phyloP scores from a whole-genome alignment of 2,888 invertebrate species.

The Fragum sueziense region DNA sequence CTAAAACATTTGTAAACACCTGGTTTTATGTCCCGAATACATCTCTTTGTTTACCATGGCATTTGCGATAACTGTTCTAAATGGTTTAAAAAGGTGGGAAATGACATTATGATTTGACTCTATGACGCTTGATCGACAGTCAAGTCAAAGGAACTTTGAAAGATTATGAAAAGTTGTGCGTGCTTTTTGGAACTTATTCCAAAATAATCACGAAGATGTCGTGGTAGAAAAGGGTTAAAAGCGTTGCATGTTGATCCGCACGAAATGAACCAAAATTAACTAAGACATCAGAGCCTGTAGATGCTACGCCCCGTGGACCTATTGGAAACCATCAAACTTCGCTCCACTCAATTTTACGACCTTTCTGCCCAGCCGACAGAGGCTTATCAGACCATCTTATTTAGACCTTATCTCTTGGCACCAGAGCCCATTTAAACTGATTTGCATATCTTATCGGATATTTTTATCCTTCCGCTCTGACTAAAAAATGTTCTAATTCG shows the following conservation, averaged over 20 bases:
- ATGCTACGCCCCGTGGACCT: conserved; percentile 7
- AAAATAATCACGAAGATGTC: too few species aligned
- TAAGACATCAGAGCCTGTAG: background rate
- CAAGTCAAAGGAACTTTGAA: too few species aligned
- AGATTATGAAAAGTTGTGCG: too few species aligned
- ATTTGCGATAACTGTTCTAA: too few species aligned
- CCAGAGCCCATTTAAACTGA: conserved; percentile 34
- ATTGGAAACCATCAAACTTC: conserved; percentile 1
- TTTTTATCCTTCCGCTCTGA: conserved; percentile 35
- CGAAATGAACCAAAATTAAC: background rate
- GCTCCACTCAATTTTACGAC: conserved; percentile 29
- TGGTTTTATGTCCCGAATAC: too few species aligned
- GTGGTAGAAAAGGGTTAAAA: background rate
- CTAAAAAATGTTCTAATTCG: background rate
- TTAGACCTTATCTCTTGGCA: conserved; percentile 44
- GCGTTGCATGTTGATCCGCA: conserved; percentile 8
- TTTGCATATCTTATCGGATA: conserved; percentile 49
- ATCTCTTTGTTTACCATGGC: too few species aligned
- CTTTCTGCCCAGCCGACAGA: conserved; percentile 13
- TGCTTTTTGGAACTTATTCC: too few species aligned
- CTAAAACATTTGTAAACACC: too few species aligned
- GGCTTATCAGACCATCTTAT: conserved; percentile 45
- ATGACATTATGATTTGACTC: too few species aligned
- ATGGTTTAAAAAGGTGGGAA: too few species aligned
- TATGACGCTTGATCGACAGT: too few species aligned